These are phyloP conservation scores for Coilia nasus DNA, from an alignment of 2,797 vertebrate species.

Conservation along the genomic window DNA sequence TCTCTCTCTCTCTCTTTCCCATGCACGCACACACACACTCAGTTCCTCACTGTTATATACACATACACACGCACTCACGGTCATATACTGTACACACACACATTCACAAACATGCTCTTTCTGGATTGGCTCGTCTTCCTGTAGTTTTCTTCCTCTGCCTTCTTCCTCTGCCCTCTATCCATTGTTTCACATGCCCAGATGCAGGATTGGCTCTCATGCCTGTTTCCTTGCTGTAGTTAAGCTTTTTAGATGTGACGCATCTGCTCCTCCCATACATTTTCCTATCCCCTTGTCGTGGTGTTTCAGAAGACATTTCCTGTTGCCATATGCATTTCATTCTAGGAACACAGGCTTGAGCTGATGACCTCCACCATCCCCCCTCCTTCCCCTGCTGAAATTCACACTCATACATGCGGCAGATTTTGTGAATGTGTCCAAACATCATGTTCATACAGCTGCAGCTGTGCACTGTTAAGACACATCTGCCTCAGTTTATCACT, in stretches of 20 bases:
- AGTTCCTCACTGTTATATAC: too few relatives aligned
- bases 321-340: background rate
- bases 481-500: background rate
- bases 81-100: background rate
- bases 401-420: background rate
- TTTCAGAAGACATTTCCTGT: background rate
- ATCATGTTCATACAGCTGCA: background rate
- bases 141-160: background rate
- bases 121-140: background rate
- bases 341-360: background rate
- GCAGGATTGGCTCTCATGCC: background rate
- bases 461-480: background rate
- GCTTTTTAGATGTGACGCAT: background rate
- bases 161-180: background rate
- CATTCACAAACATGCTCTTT: background rate
- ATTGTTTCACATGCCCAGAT: background rate
- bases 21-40: too few relatives aligned
- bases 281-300: background rate
- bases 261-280: background rate
- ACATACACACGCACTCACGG: background rate
- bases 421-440: background rate
- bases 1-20: background rate
- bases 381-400: background rate
- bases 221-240: background rate
- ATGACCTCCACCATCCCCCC: background rate